Evolutionary conservation across 2,797 vertebrate species (phyloP), one percentile per base, ranked within the genome.

Genomic region (Esox masquinongy): DNA sequence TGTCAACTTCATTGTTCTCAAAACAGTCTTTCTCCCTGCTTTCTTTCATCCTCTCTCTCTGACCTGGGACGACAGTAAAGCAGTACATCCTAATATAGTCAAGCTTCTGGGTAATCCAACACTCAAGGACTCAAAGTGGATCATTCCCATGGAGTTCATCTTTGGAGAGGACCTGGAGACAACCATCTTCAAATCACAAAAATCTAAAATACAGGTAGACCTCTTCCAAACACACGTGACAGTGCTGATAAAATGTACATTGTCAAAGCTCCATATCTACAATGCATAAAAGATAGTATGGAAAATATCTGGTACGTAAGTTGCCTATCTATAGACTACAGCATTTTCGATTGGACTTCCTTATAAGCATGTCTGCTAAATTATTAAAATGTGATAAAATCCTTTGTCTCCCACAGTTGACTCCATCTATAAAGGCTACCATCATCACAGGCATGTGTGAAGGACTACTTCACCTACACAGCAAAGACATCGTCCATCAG

Each of bases 361-460:
- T 39, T 39, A 39, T 39, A 39, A 39, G 36, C 36, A 39, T 4
- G 36, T 39, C 36, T 39, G 36, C 36, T 36, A 31, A 8, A n/a
- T 36, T 3, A n/a, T 36, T 3, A 34, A 8, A 4, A 64, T 53
- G 6, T 68, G 61, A n/a, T 29, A 11, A 51, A 67, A 66, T 16
- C 7, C 50, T n/a, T 53, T 53, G 17, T 22, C 5, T 39, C 36
- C 53, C 50, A 15, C 84, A 94, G 94, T 2, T 93, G 82, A 91
- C 80, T 16, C 74, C 81, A 0, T 1, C 85, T 2, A 85, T 78
- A 56, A 92, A 68, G 88, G 87, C 78, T 47, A 92, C 77, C 3
- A 94, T 94, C 74, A 92, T 94, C n/a, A 64, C 79, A 0, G 94
- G 94, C 7, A 94, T 94, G 94, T 93, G 94, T 80, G 92, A 94